Percentiles rank a stretch among this genome's conserved stretches.
Conservation (phyloP, 2,797 vertebrate genomes). For the Cynopterus sphinx region DNA sequence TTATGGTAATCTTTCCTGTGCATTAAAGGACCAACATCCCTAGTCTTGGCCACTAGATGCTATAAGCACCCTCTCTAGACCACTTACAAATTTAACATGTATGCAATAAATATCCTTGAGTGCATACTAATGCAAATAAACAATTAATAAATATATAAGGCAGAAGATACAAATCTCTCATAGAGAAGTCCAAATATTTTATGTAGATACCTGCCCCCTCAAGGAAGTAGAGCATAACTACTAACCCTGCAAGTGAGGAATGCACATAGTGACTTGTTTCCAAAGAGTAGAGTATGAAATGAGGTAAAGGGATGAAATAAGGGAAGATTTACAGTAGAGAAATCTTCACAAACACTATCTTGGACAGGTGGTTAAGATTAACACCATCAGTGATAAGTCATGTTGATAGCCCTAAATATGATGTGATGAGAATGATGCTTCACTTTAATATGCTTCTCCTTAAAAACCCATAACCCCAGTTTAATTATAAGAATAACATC, state of each 20-base stretch:
- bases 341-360: background rate
- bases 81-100: background rate
- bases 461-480: background rate
- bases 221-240: background rate
- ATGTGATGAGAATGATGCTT: background rate
- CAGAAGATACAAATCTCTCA: background rate
- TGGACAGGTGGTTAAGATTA: constrained; percentile 19
- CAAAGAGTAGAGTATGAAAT: background rate
- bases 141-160: background rate
- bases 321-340: background rate
- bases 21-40: background rate
- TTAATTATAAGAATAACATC: constrained; percentile 5
- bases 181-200: constrained; percentile 22
- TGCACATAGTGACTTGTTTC: background rate
- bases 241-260: background rate
- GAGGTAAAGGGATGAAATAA: background rate
- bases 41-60: background rate
- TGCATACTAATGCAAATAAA: background rate
- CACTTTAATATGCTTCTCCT: background rate
- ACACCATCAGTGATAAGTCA: constrained; percentile 14
- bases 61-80: background rate
- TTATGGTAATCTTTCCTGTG: background rate
- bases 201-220: background rate
- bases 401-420: background rate
- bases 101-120: background rate